These are phyloP conservation scores for Heliocidaris tuberculata DNA, from an alignment of 35 echinoderm and acorn worm species.

Conservation along the genomic window DNA sequence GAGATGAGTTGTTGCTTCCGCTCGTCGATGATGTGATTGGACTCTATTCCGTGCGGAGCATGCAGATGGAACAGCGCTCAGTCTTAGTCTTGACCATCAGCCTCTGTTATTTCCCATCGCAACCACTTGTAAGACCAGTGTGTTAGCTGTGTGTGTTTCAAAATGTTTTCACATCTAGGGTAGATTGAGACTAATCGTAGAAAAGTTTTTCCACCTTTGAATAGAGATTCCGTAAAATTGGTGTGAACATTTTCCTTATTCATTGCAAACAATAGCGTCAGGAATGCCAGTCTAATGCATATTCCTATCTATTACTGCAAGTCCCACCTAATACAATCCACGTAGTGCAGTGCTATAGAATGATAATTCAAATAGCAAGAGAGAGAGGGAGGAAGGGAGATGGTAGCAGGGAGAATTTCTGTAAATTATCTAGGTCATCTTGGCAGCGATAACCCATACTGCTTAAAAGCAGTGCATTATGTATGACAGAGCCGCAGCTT, in stretches of 20 bases:
- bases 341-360: neutral
- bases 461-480: neutral
- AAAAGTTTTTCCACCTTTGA: neutral
- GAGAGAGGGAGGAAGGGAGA: neutral
- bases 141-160: neutral
- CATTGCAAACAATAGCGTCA: neutral
- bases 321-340: neutral
- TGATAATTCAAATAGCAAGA: conserved; percentile 10
- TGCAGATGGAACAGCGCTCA: neutral
- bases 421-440: conserved; percentile 17
- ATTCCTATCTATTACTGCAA: neutral
- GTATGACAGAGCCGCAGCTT: neutral
- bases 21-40: neutral
- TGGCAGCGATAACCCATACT: neutral
- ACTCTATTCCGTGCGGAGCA: neutral
- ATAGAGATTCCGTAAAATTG: neutral
- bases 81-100: neutral
- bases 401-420: neutral
- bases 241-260: neutral
- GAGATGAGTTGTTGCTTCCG: conserved; percentile 15
- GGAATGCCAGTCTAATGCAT: neutral
- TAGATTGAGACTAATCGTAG: neutral
- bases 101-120: neutral
- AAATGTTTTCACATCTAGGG: neutral
- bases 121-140: neutral